Evolutionary conservation across 2,888 invertebrate species (phyloP).

Genomic region (Eristalis arbustorum): DNA sequence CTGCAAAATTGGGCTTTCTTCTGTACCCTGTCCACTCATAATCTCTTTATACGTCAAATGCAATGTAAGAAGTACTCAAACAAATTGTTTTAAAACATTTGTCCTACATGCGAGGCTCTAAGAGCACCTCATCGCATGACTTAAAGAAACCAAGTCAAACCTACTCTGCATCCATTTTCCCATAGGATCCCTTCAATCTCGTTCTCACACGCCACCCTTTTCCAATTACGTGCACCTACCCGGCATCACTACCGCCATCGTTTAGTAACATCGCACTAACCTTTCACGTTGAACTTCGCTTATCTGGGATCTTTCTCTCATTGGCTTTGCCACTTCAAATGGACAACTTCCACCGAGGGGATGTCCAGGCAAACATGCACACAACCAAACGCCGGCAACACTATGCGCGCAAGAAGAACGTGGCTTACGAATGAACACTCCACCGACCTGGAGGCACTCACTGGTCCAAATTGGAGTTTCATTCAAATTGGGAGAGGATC

Average conservation of each 20-base stretch:
- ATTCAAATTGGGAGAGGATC: conserved; percentile 62
- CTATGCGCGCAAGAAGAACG: not conserved
- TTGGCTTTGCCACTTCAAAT: conserved; percentile 62
- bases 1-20: too few species aligned
- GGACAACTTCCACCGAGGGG: conserved; percentile 41
- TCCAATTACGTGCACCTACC: conserved; percentile 36
- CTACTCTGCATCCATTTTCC: not conserved
- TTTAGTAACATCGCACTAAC: conserved; percentile 41
- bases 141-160: not conserved
- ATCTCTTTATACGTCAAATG: too few species aligned
- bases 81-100: not conserved
- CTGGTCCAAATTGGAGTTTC: conserved; percentile 62
- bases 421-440: conserved; percentile 6
- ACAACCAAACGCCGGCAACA: not conserved
- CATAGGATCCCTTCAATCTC: not conserved
- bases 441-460: conserved; percentile 57
- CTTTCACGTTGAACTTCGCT: conserved; percentile 55
- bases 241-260: conserved; percentile 23
- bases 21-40: too few species aligned
- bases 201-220: conserved; percentile 50
- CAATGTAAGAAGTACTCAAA: not conserved
- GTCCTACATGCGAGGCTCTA: not conserved
- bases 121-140: not conserved
- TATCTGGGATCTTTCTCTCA: conserved; percentile 66
- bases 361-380: not conserved